Evolutionary conservation across 2,113 vertebrate genomes (phyloP).

Genomic region (Otis tarda): DNA sequence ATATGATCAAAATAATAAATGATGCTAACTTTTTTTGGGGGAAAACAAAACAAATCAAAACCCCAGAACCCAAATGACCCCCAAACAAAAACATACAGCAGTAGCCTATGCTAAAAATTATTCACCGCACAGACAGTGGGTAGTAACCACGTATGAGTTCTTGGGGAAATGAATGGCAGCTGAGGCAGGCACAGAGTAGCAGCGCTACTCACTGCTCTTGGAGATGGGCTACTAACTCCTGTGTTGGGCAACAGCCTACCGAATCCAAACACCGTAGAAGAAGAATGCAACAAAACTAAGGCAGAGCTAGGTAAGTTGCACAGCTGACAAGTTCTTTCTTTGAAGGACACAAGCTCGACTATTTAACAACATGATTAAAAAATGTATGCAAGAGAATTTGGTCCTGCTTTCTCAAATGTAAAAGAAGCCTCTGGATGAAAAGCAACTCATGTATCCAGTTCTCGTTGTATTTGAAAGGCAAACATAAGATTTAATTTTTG

Average conservation of each 20-base stretch:
- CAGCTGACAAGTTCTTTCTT: neutral
- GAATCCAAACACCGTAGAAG: neutral
- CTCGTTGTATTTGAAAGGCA: neutral
- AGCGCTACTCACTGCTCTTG: neutral
- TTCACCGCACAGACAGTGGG: neutral
- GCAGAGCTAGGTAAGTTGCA: neutral
- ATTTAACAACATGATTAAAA: neutral
- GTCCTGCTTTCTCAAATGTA: neutral
- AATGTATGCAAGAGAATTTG: neutral
- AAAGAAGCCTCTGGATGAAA: neutral
- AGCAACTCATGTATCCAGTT: neutral
- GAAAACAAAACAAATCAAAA: neutral
- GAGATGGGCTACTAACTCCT: neutral
- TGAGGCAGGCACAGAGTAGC: neutral
- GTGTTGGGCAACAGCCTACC: neutral
- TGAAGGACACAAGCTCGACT: neutral
- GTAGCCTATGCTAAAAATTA: neutral
- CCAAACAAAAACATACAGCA: neutral
- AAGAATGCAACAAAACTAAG: neutral
- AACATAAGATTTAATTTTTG: neutral
- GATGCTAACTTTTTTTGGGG: accelerated
- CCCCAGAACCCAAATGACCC: neutral
- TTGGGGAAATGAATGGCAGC: neutral
- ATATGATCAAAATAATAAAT: neutral
- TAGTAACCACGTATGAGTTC: neutral